Evolutionary conservation across 2,113 vertebrate species (phyloP), one percentile per base, ranked within the genome.

Genomic region (Copsychus sechellarum): DNA sequence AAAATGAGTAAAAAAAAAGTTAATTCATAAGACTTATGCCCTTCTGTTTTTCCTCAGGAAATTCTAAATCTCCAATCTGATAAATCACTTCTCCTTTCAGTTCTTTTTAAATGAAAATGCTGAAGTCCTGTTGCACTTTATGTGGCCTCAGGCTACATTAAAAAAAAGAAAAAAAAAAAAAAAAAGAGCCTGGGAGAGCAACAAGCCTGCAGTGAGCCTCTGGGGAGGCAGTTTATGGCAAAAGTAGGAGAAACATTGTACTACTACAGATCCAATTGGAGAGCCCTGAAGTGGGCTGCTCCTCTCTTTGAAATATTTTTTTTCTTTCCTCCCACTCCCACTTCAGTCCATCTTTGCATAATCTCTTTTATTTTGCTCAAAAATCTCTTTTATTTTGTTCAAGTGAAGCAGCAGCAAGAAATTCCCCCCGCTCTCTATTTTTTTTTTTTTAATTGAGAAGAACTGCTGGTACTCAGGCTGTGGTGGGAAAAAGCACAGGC

Each of bases 351-450:
- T 91, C 74, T 93, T 93, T 95, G 89, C 84, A 87, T 95, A 92
- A 95, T 93, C 87, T 92, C 86, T 87, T 92, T 81, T 76, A 92
- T 86, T 94, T 95, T 47, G 61, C 74, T 93, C 53, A 92, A 96
- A 95, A 95, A 93, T 93, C 84, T 87, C 86, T 91, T 92, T 86
- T 69, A 94, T 93, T 95, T 95, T 60, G 54, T 85, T 94, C 54
- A 95, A 95, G 53, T 92, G 91, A 96, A 92, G 87, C 84, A 95
- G 72, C 51, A 91, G 65, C 43, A 93, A 94, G 69, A 90, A 88
- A 64, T 51, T 45, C 14, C 33, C 48, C 25, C 36, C 0, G 3
- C 33, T 34, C 6, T 34, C 5, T 56, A 4, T 48, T 54, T 81
- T 19, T 70, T 17, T 17, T 66, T 62, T 62, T 83, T 36, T 33